Conservation (phyloP, 2,888 invertebrate genomes). For the Sesamia inferens region DNA sequence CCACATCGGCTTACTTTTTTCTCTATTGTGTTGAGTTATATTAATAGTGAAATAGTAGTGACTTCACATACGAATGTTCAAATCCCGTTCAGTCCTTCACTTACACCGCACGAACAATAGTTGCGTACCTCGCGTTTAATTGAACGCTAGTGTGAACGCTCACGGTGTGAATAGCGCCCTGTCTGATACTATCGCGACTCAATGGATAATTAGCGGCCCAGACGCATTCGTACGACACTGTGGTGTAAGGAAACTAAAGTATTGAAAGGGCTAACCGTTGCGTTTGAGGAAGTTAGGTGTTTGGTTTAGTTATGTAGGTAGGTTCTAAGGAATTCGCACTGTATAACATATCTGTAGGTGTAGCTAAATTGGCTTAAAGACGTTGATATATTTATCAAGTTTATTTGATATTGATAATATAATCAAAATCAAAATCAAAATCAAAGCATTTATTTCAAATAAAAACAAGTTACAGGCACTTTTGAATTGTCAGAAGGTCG, state of each 20-base stretch:
- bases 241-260: slow-evolving; percentile 54
- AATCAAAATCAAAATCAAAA: no score
- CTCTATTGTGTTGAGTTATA: no score
- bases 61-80: neutral
- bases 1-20: no score
- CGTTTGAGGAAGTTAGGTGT: slow-evolving; percentile 47
- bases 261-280: slow-evolving; percentile 51
- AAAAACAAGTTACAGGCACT: no score
- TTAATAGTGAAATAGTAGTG: no score
- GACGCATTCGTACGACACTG: slow-evolving; percentile 51
- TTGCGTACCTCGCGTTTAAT: slow-evolving; percentile 60
- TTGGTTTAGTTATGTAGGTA: slow-evolving; percentile 6
- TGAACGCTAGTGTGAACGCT: slow-evolving; percentile 65
- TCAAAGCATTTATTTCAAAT: no score
- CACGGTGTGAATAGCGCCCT: slow-evolving; percentile 68
- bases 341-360: neutral
- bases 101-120: slow-evolving; percentile 46
- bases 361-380: neutral
- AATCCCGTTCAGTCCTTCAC: slow-evolving; percentile 14
- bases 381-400: neutral
- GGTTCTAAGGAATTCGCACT: neutral
- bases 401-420: neutral
- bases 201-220: slow-evolving; percentile 66
- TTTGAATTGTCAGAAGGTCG: no score
- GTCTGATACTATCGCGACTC: slow-evolving; percentile 65